Base-by-base conservation (phyloP, 2,797 vertebrate species). In the Todus mexicanus region DNA sequence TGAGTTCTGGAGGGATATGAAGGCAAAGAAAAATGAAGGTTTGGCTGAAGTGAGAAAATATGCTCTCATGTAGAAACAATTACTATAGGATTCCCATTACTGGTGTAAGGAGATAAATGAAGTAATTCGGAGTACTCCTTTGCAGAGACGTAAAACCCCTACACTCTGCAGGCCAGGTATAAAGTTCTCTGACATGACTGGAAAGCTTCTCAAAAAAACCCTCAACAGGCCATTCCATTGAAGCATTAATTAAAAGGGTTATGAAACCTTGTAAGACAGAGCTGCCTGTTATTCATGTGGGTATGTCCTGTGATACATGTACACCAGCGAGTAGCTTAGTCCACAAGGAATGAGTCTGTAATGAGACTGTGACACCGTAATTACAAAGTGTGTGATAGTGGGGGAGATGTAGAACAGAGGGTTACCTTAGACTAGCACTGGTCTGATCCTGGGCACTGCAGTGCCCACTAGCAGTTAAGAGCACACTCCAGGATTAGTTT, bases 1-100 rank as follows among this genome's bases (percentile, higher is more conserved):
- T 84, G 18, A 77, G 17, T 85, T 69, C 53, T 33, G 31, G n/a
- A 56, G 15, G 31, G 20, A 33, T 33, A 12, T 33, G 53, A 33
- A 56, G 20, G 20, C 53, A 56, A 56, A 56, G 18, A 45, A 59
- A 61, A 60, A 35, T n/a, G 56, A 63, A 29, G 15, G 87, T 76
- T 68, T 85, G 10, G 6, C 43, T 73, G 43, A 93, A 87, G 40
- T 20, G 5, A 84, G 50, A 43, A 47, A 66, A 78, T 59, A 16
- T 1, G 0, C 22, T 57, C 8, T 51, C 23, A 42, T 1, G 2
- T 5, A 70, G 51, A 78, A 90, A 54, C 3, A 0, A 40, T 21
- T 54, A 73, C 12, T 48, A 61, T 16, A 66, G 26, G 33, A 68
- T 33, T 70, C 12, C 22, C 12, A 31, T 27, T 37, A 66, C 9